Percentiles rank a stretch among this genome's conserved stretches.
Evolutionary conservation across 2,797 vertebrate species (phyloP).

Genomic region (Gadopsis bispinosus): DNA sequence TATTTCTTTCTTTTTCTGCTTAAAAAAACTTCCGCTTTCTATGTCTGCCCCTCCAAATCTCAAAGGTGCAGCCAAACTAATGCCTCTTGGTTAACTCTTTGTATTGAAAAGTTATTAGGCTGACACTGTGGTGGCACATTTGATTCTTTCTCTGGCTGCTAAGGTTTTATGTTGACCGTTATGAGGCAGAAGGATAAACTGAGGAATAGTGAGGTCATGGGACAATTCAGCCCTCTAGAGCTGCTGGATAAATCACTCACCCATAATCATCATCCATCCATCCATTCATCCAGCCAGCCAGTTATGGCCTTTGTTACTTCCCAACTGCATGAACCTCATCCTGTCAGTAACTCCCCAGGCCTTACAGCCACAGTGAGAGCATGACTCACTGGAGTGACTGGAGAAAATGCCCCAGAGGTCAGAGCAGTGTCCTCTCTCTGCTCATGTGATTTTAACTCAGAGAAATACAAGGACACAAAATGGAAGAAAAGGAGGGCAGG

Average conservation of each 20-base stretch:
- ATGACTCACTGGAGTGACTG: constrained; percentile 70
- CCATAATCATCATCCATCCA: constrained; percentile 61
- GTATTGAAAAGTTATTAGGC: constrained; percentile 73
- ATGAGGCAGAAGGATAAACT: constrained; percentile 74
- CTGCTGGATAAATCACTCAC: constrained; percentile 63
- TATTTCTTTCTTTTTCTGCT: constrained; percentile 39
- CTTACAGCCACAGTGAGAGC: constrained; percentile 54
- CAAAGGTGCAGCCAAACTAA: constrained; percentile 65
- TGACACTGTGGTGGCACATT: constrained; percentile 44
- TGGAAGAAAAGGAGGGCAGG: constrained; percentile 34
- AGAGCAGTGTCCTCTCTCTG: constrained; percentile 44
- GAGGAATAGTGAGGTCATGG: constrained; percentile 59
- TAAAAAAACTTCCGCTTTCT: constrained; percentile 45
- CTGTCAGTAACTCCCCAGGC: constrained; percentile 46
- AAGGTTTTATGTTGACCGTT: constrained; percentile 68
- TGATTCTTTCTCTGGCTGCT: constrained; percentile 55
- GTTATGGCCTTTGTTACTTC: constrained; percentile 60
- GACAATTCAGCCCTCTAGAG: constrained; percentile 56
- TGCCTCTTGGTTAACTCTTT: constrained; percentile 66
- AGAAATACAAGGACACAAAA: constrained; percentile 60
- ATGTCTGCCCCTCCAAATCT: constrained; percentile 48
- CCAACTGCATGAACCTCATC: constrained; percentile 44
- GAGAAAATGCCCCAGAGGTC: constrained; percentile 56
- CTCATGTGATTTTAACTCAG: constrained; percentile 56
- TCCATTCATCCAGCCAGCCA: constrained; percentile 46